phyloP scores from a whole-genome alignment of 1,140 invertebrate genomes.

The Laupala kohalensis region DNA sequence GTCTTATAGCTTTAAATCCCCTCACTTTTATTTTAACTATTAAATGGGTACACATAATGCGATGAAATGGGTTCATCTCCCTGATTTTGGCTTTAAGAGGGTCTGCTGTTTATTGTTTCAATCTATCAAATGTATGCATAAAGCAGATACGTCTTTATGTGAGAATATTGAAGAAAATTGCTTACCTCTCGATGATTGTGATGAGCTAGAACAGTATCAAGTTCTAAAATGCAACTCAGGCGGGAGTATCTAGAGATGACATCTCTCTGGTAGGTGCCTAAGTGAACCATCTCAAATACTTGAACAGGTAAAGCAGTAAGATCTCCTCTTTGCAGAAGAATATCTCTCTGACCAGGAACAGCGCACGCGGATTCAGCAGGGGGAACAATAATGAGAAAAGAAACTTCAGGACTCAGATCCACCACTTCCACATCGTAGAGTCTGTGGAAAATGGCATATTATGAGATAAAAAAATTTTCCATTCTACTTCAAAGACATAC shows the following conservation, averaged over 20 bases:
- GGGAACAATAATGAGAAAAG: slow-evolving; percentile 79
- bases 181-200: slow-evolving; percentile 71
- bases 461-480: neutral
- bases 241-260: slow-evolving; percentile 81
- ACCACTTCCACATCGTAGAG: slow-evolving; percentile 86
- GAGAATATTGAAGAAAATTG: neutral
- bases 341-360: slow-evolving; percentile 73
- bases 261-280: slow-evolving; percentile 77
- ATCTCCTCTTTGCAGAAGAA: slow-evolving; percentile 64
- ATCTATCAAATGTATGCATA: too few species aligned
- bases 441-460: slow-evolving; percentile 26
- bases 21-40: too few species aligned
- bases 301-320: slow-evolving; percentile 74
- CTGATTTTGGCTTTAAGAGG: too few species aligned
- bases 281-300: slow-evolving; percentile 86
- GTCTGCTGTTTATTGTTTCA: too few species aligned
- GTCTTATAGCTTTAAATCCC: too few species aligned
- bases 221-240: slow-evolving; percentile 80
- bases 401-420: slow-evolving; percentile 75
- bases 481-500: neutral
- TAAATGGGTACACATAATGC: too few species aligned
- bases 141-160: too few species aligned
- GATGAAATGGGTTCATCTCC: too few species aligned
- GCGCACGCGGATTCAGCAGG: slow-evolving; percentile 80
- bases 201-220: slow-evolving; percentile 81